phyloP scores from a whole-genome alignment of 23 tunicate species.

The Trididemnum nubilum region DNA sequence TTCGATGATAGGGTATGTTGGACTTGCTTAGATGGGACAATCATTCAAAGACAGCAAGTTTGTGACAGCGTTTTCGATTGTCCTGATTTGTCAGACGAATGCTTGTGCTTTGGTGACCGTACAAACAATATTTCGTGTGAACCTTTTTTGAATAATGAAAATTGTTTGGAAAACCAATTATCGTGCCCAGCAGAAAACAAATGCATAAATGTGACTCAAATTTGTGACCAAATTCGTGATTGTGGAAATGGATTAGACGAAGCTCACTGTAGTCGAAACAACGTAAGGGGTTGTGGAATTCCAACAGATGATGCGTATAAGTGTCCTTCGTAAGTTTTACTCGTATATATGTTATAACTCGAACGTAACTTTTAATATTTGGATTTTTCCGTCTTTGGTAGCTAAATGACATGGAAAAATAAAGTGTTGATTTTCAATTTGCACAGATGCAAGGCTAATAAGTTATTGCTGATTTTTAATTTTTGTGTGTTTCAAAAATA shows the following conservation, averaged over 20 bases:
- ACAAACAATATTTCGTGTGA: not conserved
- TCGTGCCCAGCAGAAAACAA: not conserved
- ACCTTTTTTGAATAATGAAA: not conserved
- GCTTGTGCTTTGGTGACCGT: conserved; percentile 23
- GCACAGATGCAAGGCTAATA: too few relatives aligned
- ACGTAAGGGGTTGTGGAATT: too few relatives aligned
- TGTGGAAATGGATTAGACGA: conserved; percentile 20
- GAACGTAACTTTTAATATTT: too few relatives aligned
- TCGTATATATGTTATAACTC: too few relatives aligned
- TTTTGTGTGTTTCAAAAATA: too few relatives aligned
- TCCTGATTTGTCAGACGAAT: conserved; percentile 61
- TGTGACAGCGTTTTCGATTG: conserved; percentile 61
- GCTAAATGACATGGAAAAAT: too few relatives aligned
- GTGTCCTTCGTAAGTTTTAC: too few relatives aligned
- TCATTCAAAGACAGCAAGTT: conserved; percentile 50
- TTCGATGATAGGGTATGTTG: conserved; percentile 47
- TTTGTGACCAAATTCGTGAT: conserved; percentile 10
- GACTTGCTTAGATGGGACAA: conserved; percentile 56
- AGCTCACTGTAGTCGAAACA: not conserved
- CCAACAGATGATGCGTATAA: too few relatives aligned
- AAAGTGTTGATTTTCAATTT: too few relatives aligned
- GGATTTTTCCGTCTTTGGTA: too few relatives aligned
- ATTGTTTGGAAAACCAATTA: conserved; percentile 1
- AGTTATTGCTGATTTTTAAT: too few relatives aligned
- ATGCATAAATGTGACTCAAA: conserved; percentile 27